Evolutionary conservation across 1,140 invertebrate species (phyloP).

Genomic region (Sogatella furcifera): DNA sequence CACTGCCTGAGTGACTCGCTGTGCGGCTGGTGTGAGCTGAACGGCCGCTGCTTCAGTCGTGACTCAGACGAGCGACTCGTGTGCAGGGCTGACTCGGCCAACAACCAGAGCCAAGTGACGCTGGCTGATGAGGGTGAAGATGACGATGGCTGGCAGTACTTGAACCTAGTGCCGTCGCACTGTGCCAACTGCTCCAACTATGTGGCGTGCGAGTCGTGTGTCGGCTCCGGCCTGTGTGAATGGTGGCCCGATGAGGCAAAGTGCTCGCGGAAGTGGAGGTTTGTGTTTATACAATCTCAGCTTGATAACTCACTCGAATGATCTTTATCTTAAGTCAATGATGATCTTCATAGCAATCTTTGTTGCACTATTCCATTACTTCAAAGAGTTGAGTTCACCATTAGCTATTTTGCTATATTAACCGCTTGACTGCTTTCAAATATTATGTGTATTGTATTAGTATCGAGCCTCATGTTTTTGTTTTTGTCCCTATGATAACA

Average conservation of each 20-base stretch:
- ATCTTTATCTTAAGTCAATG: too few species aligned
- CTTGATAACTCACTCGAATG: too few species aligned
- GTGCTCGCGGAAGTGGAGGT: conserved; percentile 67
- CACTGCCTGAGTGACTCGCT: conserved; percentile 77
- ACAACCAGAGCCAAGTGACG: too few species aligned
- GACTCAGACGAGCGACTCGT: conserved; percentile 42
- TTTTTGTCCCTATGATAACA: too few species aligned
- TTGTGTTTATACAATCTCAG: too few species aligned
- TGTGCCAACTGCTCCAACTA: conserved; percentile 82
- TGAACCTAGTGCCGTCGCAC: conserved; percentile 64
- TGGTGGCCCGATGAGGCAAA: conserved; percentile 74
- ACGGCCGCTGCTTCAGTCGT: conserved; percentile 47
- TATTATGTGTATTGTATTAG: too few species aligned
- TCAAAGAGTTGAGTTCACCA: too few species aligned
- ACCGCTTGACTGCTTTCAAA: too few species aligned
- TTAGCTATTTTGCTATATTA: too few species aligned
- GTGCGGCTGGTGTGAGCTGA: conserved; percentile 83
- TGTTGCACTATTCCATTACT: too few species aligned
- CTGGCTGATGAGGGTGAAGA: not conserved
- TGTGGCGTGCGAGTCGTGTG: conserved; percentile 72
- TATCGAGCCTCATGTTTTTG: too few species aligned
- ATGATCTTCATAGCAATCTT: too few species aligned
- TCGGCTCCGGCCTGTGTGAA: conserved; percentile 61
- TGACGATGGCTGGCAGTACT: conserved; percentile 63
- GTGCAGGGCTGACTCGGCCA: not conserved